Conservation (phyloP, 1,140 invertebrate species). For the Drosophila pallidifrons region DNA sequence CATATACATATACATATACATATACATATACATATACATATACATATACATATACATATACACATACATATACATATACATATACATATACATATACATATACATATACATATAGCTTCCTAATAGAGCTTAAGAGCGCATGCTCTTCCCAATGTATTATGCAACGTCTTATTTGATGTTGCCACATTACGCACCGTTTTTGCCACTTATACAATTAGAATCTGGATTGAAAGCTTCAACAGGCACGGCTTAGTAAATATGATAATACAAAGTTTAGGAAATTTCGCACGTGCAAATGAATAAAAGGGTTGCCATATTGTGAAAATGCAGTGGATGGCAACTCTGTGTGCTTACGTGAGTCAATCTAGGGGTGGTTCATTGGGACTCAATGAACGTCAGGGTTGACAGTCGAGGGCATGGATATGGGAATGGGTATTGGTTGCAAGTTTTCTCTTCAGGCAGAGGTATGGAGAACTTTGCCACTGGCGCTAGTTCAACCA, state of each 20-base stretch:
- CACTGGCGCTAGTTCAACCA: slow-evolving; percentile 21
- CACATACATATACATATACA: background rate
- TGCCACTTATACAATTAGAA: background rate
- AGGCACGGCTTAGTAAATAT: no score
- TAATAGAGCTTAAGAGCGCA: slow-evolving; percentile 24
- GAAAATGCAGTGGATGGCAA: background rate
- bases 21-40: slow-evolving; percentile 1
- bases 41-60: slow-evolving; percentile 5
- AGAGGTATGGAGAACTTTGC: slow-evolving; percentile 11
- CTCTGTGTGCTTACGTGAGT: background rate
- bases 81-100: background rate
- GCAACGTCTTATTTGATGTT: slow-evolving; percentile 10
- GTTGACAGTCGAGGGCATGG: background rate
- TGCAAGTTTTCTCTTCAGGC: slow-evolving; percentile 1
- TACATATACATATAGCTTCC: background rate
- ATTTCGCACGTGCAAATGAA: no score
- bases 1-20: slow-evolving; percentile 5
- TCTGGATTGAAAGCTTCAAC: background rate
- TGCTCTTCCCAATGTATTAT: background rate
- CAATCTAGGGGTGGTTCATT: slow-evolving; percentile 26
- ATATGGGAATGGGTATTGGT: background rate
- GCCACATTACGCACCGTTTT: background rate
- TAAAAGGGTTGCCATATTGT: background rate
- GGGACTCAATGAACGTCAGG: background rate
- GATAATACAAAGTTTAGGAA: no score